phyloP scores from a whole-genome alignment of 2,797 vertebrate genomes.

The Petrocephalus sullivani region DNA sequence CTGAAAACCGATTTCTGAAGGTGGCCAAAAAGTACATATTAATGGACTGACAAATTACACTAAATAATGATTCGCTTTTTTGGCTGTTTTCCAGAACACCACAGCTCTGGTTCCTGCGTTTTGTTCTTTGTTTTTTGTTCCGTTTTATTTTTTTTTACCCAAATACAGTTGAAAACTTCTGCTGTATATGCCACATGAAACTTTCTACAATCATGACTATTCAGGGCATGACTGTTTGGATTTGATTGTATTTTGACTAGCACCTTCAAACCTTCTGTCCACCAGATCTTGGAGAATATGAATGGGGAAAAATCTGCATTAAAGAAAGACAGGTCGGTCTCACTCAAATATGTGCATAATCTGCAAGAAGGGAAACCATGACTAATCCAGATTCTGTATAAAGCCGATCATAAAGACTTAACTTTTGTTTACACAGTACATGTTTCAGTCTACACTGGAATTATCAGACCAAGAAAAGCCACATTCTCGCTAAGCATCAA shows the following conservation, averaged over 20 bases:
- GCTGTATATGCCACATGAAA: not conserved
- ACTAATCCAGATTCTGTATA: not conserved
- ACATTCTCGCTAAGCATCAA: slow-evolving; percentile 55
- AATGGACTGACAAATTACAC: not conserved
- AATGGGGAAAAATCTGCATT: not conserved
- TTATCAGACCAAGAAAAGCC: slow-evolving; percentile 48
- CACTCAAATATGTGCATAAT: not conserved
- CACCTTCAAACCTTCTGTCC: not conserved
- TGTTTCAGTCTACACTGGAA: slow-evolving; percentile 47
- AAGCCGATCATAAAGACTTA: not conserved
- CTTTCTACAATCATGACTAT: not conserved
- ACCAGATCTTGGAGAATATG: not conserved
- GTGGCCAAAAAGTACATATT: not conserved
- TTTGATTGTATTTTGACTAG: not conserved
- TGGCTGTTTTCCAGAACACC: not conserved
- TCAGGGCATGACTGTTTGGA: not conserved
- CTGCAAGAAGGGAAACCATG: not conserved
- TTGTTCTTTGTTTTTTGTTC: too few relatives aligned
- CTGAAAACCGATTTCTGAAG: not conserved
- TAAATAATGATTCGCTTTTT: not conserved
- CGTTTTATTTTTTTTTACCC: not conserved
- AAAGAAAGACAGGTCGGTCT: not conserved
- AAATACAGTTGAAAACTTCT: not conserved
- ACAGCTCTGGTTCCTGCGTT: not conserved
- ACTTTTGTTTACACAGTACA: not conserved